Conservation (phyloP, 2,113 vertebrate genomes). For the Steatornis caripensis region DNA sequence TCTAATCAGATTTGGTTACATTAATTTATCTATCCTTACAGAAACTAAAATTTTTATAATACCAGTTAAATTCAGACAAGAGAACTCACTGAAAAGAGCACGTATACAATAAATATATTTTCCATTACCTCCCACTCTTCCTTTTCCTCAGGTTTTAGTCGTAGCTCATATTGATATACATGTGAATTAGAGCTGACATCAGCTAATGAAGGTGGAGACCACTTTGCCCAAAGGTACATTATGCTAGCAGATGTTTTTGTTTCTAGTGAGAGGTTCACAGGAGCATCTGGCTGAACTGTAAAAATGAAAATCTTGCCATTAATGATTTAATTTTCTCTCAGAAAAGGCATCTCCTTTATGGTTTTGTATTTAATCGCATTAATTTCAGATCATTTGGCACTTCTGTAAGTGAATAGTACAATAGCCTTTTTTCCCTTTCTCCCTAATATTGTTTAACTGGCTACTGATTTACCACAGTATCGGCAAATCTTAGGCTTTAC, state of each 20-base stretch:
- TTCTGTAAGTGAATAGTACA: background rate
- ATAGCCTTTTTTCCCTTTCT: background rate
- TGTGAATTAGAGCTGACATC: slow-evolving; percentile 83
- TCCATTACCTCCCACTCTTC: slow-evolving; percentile 85
- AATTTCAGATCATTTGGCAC: background rate
- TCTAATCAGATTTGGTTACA: background rate
- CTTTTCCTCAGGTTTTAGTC: slow-evolving; percentile 77
- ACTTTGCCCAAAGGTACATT: slow-evolving; percentile 78
- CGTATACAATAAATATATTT: background rate
- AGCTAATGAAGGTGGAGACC: slow-evolving; percentile 79
- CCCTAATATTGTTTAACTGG: background rate
- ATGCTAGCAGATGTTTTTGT: slow-evolving; percentile 53
- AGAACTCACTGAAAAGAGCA: background rate
- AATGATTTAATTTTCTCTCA: background rate
- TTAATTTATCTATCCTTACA: background rate
- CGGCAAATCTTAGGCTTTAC: background rate
- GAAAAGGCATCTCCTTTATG: background rate
- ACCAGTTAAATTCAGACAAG: background rate
- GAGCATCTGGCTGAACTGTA: slow-evolving; percentile 86
- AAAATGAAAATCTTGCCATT: slow-evolving; percentile 22
- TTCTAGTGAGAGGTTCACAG: slow-evolving; percentile 77
- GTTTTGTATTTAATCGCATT: background rate
- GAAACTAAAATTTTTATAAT: background rate
- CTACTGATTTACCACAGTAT: background rate
- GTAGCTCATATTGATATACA: slow-evolving; percentile 84